Evolutionary conservation across 2,797 vertebrate species (phyloP), one percentile per base, ranked within the genome.

Genomic region (Meda fulgida): DNA sequence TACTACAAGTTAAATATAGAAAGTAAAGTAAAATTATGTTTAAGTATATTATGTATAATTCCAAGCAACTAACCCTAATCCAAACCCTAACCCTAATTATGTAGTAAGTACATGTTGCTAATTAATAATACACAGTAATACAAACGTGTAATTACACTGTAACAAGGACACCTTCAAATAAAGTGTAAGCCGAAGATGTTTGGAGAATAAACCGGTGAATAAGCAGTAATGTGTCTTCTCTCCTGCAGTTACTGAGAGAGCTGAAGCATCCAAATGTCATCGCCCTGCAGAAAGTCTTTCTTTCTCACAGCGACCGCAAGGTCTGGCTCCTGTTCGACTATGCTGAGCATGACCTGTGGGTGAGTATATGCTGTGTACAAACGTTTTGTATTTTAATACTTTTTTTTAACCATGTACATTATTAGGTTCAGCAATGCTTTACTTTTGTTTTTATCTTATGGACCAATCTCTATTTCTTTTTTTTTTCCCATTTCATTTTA

Each of bases 301-400:
- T 99, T 93, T 99, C 98, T 88, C 98, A 99, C 93, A 99, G 97
- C 21, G 98, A 99, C 93, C 96, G 97, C 84, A 99, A 98, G 91
- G 98, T 99, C 81, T 99, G 98, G 98, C 96, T 99, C 76, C 96
- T 99, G 80, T 99, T 99, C 73, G 98, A 99, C 94, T 99, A 99
- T 60, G 98, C 98, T 34, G 98, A 99, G 89, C 98, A 99, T 46
- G 98, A 99, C 89, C 94, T 99, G 78, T 99, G 98, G 98, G 98
- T 99, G 92, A 96, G 98, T 97, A 76, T 23, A 46, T 80, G 9
- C 58, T 82, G n/a, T 31, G 63, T 53, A 65, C 40, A 73, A 31
- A 48, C 55, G 26, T 29, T 29, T 7, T 16, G 19, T 38, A 1
- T 2, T 55, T 2, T 77, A 23, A 43, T 26, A 3, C 14, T 19